Percentiles rank a stretch among this genome's conserved stretches.
phyloP scores from a whole-genome alignment of 2,888 invertebrate species.

The Brachyopa scutellaris region DNA sequence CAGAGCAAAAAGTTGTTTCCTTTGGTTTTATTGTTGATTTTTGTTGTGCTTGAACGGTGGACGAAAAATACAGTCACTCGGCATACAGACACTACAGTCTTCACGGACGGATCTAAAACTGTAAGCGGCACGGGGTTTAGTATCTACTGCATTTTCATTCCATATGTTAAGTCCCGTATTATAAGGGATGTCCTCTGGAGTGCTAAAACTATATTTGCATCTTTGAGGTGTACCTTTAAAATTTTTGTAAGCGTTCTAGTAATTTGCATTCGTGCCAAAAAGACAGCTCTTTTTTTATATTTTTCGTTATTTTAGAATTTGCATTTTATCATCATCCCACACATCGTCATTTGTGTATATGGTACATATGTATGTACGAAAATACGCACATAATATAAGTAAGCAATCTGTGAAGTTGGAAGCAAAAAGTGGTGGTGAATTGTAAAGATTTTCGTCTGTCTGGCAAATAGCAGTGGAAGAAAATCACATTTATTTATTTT shows the following conservation, averaged over 20 bases:
- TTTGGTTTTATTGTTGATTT: no score
- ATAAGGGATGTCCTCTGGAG: background rate
- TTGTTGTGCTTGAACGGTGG: no score
- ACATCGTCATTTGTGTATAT: background rate
- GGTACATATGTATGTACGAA: background rate
- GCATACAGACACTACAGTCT: no score
- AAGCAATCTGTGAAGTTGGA: background rate
- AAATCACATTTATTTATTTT: slow-evolving; percentile 13
- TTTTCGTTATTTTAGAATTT: slow-evolving; percentile 44
- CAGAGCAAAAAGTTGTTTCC: no score
- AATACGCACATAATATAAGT: background rate
- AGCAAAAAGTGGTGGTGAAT: background rate
- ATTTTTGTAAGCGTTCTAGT: slow-evolving; percentile 16
- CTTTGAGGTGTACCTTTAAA: slow-evolving; percentile 3
- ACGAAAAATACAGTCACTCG: no score
- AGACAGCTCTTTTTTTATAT: no score
- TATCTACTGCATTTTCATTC: slow-evolving; percentile 49
- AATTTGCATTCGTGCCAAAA: slow-evolving; percentile 54
- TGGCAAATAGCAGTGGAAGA: slow-evolving; percentile 7
- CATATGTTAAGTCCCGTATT: slow-evolving; percentile 48
- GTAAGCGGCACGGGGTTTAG: no score
- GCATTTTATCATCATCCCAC: slow-evolving; percentile 28
- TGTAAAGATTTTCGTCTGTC: slow-evolving; percentile 27
- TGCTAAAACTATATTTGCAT: slow-evolving; percentile 12
- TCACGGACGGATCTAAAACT: no score